Conservation (phyloP, 2,113 vertebrate species). For the Laticauda laticaudata region DNA sequence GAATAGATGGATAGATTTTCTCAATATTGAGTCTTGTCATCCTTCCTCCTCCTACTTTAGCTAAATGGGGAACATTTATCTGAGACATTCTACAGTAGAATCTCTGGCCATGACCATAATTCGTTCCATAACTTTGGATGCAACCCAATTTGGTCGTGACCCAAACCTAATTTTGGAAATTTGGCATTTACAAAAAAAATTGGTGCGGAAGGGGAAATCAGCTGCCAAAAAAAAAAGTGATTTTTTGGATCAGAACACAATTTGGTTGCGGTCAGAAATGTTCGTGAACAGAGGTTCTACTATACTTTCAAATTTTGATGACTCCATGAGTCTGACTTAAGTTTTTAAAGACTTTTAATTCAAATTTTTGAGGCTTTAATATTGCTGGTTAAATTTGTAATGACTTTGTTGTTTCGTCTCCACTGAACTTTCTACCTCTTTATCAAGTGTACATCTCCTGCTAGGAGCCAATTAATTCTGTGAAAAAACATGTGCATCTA, state of each 20-base stretch:
- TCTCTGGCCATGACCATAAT: no score
- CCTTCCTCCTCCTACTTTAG: slow-evolving; percentile 19
- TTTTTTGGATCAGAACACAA: no score
- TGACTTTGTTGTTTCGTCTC: slow-evolving; percentile 32
- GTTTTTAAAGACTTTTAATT: slow-evolving; percentile 63
- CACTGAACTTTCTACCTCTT: slow-evolving; percentile 53
- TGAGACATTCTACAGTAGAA: slow-evolving; percentile 39
- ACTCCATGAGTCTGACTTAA: slow-evolving; percentile 49
- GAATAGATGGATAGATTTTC: neutral
- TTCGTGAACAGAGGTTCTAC: no score
- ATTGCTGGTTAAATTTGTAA: slow-evolving; percentile 55
- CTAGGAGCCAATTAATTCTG: slow-evolving; percentile 33
- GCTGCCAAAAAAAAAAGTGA: no score
- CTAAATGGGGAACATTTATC: slow-evolving; percentile 56
- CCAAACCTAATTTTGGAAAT: no score
- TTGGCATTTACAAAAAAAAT: no score
- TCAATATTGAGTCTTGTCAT: slow-evolving; percentile 21
- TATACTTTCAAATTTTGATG: slow-evolving; percentile 63
- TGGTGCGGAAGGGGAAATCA: no score
- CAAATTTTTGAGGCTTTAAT: slow-evolving; percentile 53
- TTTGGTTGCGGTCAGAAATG: no score
- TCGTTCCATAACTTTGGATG: no score
- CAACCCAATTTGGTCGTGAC: no score
- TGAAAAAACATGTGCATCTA: neutral
- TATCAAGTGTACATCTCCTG: slow-evolving; percentile 43